Evolutionary conservation across 2,113 vertebrate genomes (phyloP).

Genomic region (Aix galericulata): DNA sequence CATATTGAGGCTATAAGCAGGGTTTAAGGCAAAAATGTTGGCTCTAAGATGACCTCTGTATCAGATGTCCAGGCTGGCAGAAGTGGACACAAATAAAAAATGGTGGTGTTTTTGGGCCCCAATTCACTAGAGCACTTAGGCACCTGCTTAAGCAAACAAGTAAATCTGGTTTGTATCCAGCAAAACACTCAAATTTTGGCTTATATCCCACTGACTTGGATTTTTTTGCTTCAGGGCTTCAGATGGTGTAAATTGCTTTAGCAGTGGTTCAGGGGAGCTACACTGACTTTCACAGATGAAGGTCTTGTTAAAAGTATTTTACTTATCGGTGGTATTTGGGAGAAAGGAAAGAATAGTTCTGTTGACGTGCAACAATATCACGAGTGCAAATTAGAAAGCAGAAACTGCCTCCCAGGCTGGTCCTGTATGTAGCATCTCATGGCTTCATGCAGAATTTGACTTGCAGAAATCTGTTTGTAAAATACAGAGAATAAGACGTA

Average conservation of each 20-base stretch:
- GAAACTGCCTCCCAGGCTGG: background rate
- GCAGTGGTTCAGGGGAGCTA: background rate
- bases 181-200: conserved; percentile 37
- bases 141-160: conserved; percentile 45
- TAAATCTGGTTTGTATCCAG: conserved; percentile 36
- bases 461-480: conserved; percentile 12
- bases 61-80: conserved; percentile 42
- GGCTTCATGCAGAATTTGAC: background rate
- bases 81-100: conserved; percentile 46
- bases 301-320: background rate
- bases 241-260: conserved; percentile 23
- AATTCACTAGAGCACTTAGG: background rate
- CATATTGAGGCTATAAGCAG: conserved; percentile 1
- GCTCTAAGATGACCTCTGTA: conserved; percentile 40
- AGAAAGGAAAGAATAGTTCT: background rate
- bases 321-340: background rate
- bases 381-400: background rate
- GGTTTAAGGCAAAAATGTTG: conserved; percentile 49
- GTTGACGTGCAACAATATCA: background rate
- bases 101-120: background rate
- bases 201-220: background rate
- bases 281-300: background rate
- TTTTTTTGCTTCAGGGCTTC: background rate
- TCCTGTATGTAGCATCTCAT: background rate
- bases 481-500: background rate